phyloP scores from a whole-genome alignment of 2,113 vertebrate species.

The Glaucomys volans region DNA sequence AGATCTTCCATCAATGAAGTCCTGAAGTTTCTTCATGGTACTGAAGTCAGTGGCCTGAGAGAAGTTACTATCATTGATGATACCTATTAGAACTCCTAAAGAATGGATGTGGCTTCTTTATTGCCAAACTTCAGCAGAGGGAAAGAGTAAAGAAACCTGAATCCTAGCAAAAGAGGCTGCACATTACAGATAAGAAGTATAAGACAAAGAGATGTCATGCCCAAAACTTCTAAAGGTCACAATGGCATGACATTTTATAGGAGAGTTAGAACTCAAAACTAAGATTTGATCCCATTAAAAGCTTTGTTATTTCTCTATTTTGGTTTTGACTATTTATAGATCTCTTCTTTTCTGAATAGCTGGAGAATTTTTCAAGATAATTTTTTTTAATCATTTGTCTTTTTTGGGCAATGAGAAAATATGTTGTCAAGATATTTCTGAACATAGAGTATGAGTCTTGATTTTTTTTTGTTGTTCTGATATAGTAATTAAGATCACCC shows the following conservation, averaged over 20 bases:
- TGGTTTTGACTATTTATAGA: neutral
- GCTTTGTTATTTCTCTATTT: neutral
- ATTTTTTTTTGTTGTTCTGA: neutral
- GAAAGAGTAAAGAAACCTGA: neutral
- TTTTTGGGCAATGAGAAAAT: neutral
- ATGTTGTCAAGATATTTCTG: neutral
- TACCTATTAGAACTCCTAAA: neutral
- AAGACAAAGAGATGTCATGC: neutral
- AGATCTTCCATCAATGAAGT: neutral
- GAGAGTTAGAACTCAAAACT: neutral
- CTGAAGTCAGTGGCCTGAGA: neutral
- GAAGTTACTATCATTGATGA: neutral
- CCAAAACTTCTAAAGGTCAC: neutral
- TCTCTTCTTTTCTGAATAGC: neutral
- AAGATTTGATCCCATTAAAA: neutral
- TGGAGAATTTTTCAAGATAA: neutral
- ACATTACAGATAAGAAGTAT: neutral
- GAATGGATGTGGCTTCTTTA: neutral
- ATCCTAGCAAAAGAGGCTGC: neutral
- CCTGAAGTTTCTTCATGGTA: neutral
- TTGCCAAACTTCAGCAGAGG: neutral
- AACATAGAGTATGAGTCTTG: neutral
- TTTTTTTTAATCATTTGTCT: neutral
- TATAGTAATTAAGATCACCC: neutral
- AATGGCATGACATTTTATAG: neutral